Evolutionary conservation across 35 echinoderm and acorn worm genomes (phyloP).

Genomic region (Eucidaris tribuloides): DNA sequence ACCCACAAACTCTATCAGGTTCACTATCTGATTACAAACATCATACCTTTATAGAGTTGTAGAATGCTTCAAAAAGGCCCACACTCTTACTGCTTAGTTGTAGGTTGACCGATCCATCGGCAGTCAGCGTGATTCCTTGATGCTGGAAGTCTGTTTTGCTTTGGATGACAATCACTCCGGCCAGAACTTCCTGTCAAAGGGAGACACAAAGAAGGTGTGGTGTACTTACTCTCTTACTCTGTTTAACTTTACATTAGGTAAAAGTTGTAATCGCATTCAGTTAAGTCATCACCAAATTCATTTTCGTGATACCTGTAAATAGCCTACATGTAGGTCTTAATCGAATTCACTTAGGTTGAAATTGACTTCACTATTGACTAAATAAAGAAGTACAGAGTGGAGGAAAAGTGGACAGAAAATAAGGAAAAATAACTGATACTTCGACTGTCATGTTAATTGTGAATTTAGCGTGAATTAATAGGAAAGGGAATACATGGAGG

Average conservation of each 20-base stretch:
- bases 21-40: too few species aligned
- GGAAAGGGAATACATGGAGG: too few species aligned
- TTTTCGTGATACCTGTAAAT: neutral
- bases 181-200: conserved; percentile 69
- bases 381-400: too few species aligned
- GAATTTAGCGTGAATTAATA: too few species aligned
- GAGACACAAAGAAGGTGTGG: neutral
- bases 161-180: conserved; percentile 76
- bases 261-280: neutral
- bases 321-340: neutral
- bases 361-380: neutral
- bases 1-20: too few species aligned
- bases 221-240: neutral
- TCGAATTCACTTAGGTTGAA: neutral
- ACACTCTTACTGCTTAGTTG: conserved; percentile 96
- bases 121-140: conserved; percentile 82
- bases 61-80: conserved; percentile 96
- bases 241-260: neutral
- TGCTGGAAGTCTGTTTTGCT: conserved; percentile 90
- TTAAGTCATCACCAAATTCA: neutral
- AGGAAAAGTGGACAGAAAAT: too few species aligned
- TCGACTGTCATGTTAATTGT: too few species aligned
- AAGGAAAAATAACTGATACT: too few species aligned
- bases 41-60: conserved; percentile 96
- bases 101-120: conserved; percentile 91